Evolutionary conservation across 1,140 invertebrate species (phyloP).

Genomic region (Proales similis): DNA sequence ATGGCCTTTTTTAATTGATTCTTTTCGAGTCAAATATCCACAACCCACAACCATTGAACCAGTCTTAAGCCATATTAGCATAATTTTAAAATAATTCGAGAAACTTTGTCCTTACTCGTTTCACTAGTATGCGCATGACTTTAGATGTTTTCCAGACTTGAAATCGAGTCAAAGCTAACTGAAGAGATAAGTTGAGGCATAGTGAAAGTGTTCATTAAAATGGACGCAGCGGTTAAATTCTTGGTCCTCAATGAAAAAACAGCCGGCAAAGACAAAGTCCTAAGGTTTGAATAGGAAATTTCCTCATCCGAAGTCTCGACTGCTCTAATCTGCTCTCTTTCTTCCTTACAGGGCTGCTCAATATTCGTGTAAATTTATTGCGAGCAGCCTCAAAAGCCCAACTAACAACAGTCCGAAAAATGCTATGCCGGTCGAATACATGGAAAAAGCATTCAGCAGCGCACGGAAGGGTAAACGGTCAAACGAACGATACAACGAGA

Average conservation of each 20-base stretch:
- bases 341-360: conserved; percentile 60
- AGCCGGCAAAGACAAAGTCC: conserved; percentile 46
- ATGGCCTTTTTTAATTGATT: conserved; percentile 14
- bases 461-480: conserved; percentile 62
- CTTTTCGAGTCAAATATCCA: conserved; percentile 7
- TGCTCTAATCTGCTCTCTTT: conserved; percentile 2
- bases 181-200: neutral
- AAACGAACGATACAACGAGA: conserved; percentile 1
- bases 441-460: conserved; percentile 64
- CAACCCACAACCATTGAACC: too few species aligned
- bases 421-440: conserved; percentile 61
- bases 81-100: too few species aligned
- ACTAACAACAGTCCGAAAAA: too few species aligned
- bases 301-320: neutral
- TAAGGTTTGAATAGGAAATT: conserved; percentile 41
- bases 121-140: too few species aligned
- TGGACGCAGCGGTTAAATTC: conserved; percentile 41
- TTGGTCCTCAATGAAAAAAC: conserved; percentile 44
- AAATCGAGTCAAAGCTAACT: too few species aligned
- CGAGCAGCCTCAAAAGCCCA: too few species aligned
- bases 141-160: too few species aligned
- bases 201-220: neutral
- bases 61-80: too few species aligned
- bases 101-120: too few species aligned
- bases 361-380: conserved; percentile 62